Base-by-base conservation (phyloP, 2,888 invertebrate genomes). In the Cataglyphis cursor region DNA sequence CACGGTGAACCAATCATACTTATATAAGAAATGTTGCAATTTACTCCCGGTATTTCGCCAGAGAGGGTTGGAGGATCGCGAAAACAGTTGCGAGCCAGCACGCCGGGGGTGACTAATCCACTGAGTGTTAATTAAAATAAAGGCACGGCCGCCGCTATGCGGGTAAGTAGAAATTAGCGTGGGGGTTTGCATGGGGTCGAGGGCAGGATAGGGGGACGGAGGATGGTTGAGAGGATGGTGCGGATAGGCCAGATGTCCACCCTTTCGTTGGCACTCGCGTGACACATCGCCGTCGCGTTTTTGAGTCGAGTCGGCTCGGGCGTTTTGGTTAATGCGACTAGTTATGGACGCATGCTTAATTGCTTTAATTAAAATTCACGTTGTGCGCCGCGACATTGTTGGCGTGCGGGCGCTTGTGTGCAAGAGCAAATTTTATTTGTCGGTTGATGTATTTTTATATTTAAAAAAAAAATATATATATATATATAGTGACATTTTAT, bases 331-430 rank as follows among this genome's bases (percentile, higher is more conserved):
- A 93, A 93, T 91, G 92, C 92, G 92, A 88, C 91, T 89, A 88
- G 89, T 90, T 90, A 91, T 92, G 92, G 92, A 92, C 90, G 92
- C 90, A 90, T 91, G 93, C 93, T 93, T 94, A 94, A 94, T 94
- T 93, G 94, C 93, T 93, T 94, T 93, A 93, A 94, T 94, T 93
- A 93, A 93, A 93, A 94, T 93, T 93, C 93, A 93, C 92, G 89
- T 89, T 89, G 90, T 92, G 91, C 90, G 90, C 86, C 91, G 90
- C 90, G 90, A 88, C 87, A 87, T 87, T 83, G 87, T 21, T 59
- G 44, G 61, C 41, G 80, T 8, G 65, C 57, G 75, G 75, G 80
- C 61, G 78, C 41, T 8, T 78, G 18, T 54, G 75, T 28, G 66
- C 12, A 66, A 35, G 75, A 35, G 21, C 12, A 64, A 41, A 44